Evolutionary conservation across 2,888 invertebrate species (phyloP).

Genomic region (Eugnorisma glareosa): DNA sequence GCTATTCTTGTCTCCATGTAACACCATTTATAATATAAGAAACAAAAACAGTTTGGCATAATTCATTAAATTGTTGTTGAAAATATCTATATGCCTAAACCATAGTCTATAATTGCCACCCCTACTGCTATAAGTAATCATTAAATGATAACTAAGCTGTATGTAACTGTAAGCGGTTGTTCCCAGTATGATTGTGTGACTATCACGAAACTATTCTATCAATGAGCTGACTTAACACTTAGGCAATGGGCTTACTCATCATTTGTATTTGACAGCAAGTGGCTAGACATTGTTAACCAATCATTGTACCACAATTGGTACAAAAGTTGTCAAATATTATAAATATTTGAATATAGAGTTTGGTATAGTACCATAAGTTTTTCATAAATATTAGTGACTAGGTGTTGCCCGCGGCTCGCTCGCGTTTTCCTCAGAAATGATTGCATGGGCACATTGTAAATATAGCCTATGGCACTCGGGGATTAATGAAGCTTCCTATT

Average conservation of each 20-base stretch:
- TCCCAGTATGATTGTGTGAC: constrained; percentile 1
- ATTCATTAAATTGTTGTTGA: neutral
- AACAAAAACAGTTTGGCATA: neutral
- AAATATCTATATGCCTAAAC: neutral
- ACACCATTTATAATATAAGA: neutral
- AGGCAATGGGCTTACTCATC: too few relatives aligned
- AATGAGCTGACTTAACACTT: neutral
- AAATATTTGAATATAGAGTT: neutral
- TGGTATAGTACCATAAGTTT: neutral
- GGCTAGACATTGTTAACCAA: neutral
- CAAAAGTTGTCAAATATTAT: neutral
- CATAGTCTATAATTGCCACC: neutral
- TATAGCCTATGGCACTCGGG: too few relatives aligned
- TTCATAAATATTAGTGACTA: neutral
- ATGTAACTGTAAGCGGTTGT: neutral
- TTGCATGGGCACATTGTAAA: too few relatives aligned
- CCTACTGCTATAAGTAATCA: neutral
- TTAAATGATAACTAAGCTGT: neutral
- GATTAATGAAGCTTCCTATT: too few relatives aligned
- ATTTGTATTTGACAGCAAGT: constrained; percentile 3
- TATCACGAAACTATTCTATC: constrained; percentile 5
- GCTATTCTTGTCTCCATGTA: neutral
- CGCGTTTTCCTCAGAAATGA: too few relatives aligned
- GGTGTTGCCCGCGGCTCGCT: too few relatives aligned
- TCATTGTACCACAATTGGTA: neutral